Percentiles rank a stretch among this genome's conserved stretches.
Conservation (phyloP, 2,888 invertebrate species). For the Maniola hyperantus region DNA sequence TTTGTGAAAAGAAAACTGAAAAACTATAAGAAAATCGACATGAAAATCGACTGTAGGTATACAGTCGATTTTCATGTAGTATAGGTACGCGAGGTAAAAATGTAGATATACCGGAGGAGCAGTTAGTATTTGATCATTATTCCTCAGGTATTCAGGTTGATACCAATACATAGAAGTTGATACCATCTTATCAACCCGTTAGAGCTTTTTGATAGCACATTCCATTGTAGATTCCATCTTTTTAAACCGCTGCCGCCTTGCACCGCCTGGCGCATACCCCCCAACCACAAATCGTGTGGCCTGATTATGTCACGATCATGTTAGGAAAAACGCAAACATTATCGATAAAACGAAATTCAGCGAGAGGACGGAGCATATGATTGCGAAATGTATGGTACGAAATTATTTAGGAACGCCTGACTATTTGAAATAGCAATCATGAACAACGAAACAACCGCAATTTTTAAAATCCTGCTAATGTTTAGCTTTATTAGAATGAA, state of each 20-base stretch:
- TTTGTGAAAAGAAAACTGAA: too few relatives aligned
- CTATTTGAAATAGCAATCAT: neutral
- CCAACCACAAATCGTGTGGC: neutral
- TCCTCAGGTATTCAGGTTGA: neutral
- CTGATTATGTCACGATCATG: constrained; percentile 5
- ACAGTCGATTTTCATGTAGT: too few relatives aligned
- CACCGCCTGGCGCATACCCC: constrained; percentile 7
- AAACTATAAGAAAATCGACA: too few relatives aligned
- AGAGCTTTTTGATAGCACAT: neutral
- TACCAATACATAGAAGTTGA: neutral
- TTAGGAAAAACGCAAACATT: constrained; percentile 1
- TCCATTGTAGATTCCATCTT: neutral
- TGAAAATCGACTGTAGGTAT: too few relatives aligned
- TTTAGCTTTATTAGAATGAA: too few relatives aligned
- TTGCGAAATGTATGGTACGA: neutral
- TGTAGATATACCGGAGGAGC: too few relatives aligned
- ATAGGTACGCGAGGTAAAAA: too few relatives aligned
- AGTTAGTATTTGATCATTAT: too few relatives aligned
- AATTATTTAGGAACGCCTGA: neutral
- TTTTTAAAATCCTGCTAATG: neutral
- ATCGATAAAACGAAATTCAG: constrained; percentile 1
- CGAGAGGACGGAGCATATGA: too few relatives aligned
- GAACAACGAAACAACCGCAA: neutral
- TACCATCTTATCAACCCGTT: neutral
- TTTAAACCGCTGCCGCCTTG: constrained; percentile 4